These are phyloP conservation scores for Clistopyga incitator DNA, from an alignment of 2,888 invertebrate species.

Conservation along the genomic window DNA sequence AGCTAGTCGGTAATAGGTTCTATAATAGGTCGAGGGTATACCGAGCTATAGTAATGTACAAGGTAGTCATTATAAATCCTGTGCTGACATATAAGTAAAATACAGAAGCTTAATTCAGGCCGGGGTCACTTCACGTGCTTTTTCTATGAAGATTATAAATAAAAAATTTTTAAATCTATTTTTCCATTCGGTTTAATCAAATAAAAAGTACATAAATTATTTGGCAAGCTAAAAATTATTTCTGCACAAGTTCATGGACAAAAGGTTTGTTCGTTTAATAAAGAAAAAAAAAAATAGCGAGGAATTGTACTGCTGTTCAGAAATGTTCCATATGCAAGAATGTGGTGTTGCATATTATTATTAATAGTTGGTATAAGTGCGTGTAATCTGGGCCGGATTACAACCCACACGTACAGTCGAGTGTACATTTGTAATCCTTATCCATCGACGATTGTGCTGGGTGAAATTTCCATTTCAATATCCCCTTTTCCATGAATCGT, in stretches of 20 bases:
- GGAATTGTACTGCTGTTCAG: too few relatives aligned
- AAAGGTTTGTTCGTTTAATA: too few relatives aligned
- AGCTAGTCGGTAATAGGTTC: conserved; percentile 44
- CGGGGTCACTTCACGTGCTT: background rate
- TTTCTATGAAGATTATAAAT: background rate
- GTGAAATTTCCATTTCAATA: conserved; percentile 9
- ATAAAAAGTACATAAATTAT: too few relatives aligned
- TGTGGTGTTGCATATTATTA: background rate
- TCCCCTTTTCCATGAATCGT: background rate
- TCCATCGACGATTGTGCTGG: too few relatives aligned
- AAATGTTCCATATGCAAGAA: background rate
- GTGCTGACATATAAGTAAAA: conserved; percentile 15
- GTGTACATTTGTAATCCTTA: background rate
- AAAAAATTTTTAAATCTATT: too few relatives aligned
- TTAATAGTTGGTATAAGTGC: background rate
- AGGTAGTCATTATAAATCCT: conserved; percentile 17
- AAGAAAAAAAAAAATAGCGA: too few relatives aligned
- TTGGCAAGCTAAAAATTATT: too few relatives aligned
- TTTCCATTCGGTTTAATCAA: too few relatives aligned
- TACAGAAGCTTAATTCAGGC: background rate
- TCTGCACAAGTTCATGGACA: too few relatives aligned
- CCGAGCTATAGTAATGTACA: conserved; percentile 7
- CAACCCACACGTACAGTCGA: background rate
- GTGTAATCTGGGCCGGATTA: background rate
- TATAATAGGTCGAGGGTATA: conserved; percentile 35